These are phyloP conservation scores for Petrocephalus sullivani DNA, from an alignment of 2,797 vertebrate genomes.

Conservation along the genomic window DNA sequence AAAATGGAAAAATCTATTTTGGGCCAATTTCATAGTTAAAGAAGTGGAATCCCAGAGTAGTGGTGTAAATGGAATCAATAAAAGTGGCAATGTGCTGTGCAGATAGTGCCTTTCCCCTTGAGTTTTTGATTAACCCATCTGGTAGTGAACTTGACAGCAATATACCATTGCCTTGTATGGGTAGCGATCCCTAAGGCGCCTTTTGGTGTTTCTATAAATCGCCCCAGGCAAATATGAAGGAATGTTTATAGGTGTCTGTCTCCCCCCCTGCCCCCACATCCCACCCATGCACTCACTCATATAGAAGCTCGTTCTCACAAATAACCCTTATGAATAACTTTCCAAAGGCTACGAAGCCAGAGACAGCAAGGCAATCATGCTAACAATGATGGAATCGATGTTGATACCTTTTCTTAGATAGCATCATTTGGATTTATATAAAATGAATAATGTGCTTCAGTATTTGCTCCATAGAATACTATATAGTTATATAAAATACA, in stretches of 20 bases:
- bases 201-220: slow-evolving; percentile 55
- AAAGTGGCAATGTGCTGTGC: slow-evolving; percentile 67
- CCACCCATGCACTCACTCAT: neutral
- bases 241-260: slow-evolving; percentile 33
- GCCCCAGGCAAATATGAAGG: slow-evolving; percentile 40
- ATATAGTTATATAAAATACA: neutral
- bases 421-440: neutral
- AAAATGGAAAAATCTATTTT: slow-evolving; percentile 98
- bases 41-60: slow-evolving; percentile 78
- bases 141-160: slow-evolving; percentile 63
- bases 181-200: slow-evolving; percentile 40
- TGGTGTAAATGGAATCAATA: slow-evolving; percentile 70
- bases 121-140: slow-evolving; percentile 71
- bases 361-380: neutral
- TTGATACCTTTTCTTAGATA: neutral
- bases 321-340: slow-evolving; percentile 1
- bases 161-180: slow-evolving; percentile 48
- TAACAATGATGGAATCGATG: neutral
- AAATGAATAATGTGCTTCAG: neutral
- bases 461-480: neutral
- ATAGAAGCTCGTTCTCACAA: neutral
- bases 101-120: slow-evolving; percentile 72
- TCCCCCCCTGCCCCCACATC: slow-evolving; percentile 22
- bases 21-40: slow-evolving; percentile 94
- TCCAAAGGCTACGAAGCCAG: neutral